Evolutionary conservation across 30 jellyfish, hydroid and myxozoan genomes (phyloP), one percentile per base, ranked within the genome.

Genomic region (Chrysaora quinquecirrha): DNA sequence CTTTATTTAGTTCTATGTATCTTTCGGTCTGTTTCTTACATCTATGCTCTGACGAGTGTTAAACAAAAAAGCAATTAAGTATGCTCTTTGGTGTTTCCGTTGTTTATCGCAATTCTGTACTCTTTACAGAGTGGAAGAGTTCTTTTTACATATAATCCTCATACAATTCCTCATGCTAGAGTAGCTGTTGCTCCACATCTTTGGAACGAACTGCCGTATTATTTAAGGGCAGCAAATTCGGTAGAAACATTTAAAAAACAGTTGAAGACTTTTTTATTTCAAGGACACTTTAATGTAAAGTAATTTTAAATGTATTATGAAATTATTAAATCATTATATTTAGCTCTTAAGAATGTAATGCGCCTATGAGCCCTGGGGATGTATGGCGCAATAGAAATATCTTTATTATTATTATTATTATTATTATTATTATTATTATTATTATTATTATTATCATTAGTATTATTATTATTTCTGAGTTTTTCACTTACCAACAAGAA

Each of bases 401-500:
- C 71, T 58, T 58, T 19, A 58, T 58, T 58, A 58, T 58, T 58
- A 58, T 58, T 58, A 58, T 58, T 58, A 58, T 58, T 58, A 58
- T 58, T 58, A 58, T 58, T 58, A 58, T 58, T 58, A 58, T 58
- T 58, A 58, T 58, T 47, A 47, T 47, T 58, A 3, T 25, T 20
- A 3, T 58, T 19, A 58, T 58, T 58, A 58, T 58, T 58, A 58
- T 58, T 58, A 58, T 58, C 19, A 58, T 58, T 58, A 58, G 7
- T 58, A 58, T 58, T 58, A 58, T 58, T 58, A 58, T 58, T 58
- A 58, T 58, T n/a, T n/a, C n/a, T n/a, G n/a, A n/a, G n/a, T n/a
- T n/a, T 18, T 12, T 4, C 30, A 80, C 90, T 87, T 84, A 94
- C 99, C 91, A 94, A 81, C 19, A 94, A 76, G 73, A 87, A 94